phyloP scores from a whole-genome alignment of 1,140 invertebrate genomes.

The Neodiprion pinetum region DNA sequence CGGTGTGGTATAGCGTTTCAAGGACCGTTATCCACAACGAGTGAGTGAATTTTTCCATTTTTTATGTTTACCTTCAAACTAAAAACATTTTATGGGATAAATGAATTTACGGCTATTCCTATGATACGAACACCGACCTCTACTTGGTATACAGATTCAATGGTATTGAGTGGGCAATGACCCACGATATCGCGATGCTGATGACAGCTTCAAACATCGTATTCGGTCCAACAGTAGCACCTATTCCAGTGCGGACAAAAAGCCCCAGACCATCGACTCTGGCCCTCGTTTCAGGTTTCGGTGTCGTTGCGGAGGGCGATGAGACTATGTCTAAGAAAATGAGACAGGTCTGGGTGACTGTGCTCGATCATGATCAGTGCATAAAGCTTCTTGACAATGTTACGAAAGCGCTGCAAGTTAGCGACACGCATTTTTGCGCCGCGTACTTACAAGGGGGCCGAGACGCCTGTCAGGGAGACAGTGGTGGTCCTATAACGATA shows the following conservation, averaged over 20 bases:
- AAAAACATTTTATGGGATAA: too few relatives aligned
- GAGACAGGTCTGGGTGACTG: not conserved
- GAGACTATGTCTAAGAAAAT: not conserved
- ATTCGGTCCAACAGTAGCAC: not conserved
- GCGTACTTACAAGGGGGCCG: not conserved
- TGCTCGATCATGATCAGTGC: not conserved
- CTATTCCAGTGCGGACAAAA: not conserved
- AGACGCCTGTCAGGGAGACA: slow-evolving; percentile 3
- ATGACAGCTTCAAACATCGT: not conserved
- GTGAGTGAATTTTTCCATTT: too few relatives aligned
- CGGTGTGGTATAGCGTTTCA: not conserved
- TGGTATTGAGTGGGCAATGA: not conserved
- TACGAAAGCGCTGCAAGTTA: not conserved
- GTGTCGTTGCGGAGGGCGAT: not conserved
- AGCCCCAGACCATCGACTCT: not conserved
- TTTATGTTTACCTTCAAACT: too few relatives aligned
- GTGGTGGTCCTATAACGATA: not conserved
- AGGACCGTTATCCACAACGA: not conserved
- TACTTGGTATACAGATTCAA: not conserved
- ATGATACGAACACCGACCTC: too few relatives aligned
- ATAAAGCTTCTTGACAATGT: not conserved
- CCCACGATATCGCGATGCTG: not conserved
- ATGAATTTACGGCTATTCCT: too few relatives aligned
- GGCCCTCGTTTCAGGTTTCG: not conserved
- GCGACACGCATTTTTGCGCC: slow-evolving; percentile 1